Evolutionary conservation across 2,888 invertebrate species (phyloP).

Genomic region (Calliphora vomitoria): DNA sequence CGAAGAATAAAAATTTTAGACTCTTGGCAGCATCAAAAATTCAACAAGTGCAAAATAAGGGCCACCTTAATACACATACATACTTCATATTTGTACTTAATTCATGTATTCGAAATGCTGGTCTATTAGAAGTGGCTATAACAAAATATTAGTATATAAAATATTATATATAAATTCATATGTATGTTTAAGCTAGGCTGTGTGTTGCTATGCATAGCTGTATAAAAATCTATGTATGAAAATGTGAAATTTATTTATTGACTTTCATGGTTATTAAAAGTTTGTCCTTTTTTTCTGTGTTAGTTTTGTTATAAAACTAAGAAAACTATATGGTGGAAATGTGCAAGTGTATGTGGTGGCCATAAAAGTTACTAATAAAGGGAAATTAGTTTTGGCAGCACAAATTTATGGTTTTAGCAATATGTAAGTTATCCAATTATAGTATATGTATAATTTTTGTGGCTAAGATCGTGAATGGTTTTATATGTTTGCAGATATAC

Average conservation of each 20-base stretch:
- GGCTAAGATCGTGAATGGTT: neutral
- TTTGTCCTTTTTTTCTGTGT: neutral
- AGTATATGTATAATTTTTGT: neutral
- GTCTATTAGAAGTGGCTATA: neutral
- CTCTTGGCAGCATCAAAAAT: too few relatives aligned
- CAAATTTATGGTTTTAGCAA: constrained; percentile 11
- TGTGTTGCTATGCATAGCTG: neutral
- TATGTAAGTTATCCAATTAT: neutral
- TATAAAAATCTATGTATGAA: neutral
- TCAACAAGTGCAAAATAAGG: too few relatives aligned
- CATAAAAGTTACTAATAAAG: constrained; percentile 27
- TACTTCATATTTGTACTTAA: neutral
- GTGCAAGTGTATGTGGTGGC: neutral
- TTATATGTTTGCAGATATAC: neutral
- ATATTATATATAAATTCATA: constrained; percentile 3
- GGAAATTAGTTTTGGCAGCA: constrained; percentile 21
- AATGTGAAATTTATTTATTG: constrained; percentile 28
- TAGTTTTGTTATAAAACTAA: neutral
- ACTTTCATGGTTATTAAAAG: constrained; percentile 12
- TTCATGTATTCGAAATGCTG: neutral
- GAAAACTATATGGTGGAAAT: neutral
- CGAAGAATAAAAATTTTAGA: too few relatives aligned
- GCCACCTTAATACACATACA: neutral
- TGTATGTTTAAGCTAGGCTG: neutral
- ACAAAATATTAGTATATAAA: neutral